Evolutionary conservation across 37 sponge, comb jelly and placozoan genomes (phyloP), one percentile per base, ranked within the genome.

Genomic region (Dysidea cf. avara): DNA sequence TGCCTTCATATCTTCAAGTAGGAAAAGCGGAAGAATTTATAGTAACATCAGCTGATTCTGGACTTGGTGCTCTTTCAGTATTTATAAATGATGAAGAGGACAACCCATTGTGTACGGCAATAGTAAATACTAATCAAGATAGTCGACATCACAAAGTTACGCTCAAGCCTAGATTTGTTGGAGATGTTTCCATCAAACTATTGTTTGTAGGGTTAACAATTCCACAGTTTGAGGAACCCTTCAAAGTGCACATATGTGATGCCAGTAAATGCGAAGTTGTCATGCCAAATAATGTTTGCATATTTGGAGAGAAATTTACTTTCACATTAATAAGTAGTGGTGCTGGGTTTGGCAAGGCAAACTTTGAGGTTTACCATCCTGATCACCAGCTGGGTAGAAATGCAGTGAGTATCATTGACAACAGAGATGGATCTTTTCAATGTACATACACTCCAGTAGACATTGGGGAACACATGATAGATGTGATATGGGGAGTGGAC

Each of bases 41-140:
- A 4, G 71, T 86, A 24, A 91, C 86, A 48, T 75, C 87, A 7
- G 53, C 56, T 56, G 83, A 75, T 14, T 83, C 87, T 36, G 92
- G 92, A 1, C 70, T 59, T 12, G 92, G 92, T 22, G 56, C 78
- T 17, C 53, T 91, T 59, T 22, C 62, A 16, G 80, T 73, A 7
- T 28, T 54, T n/a, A 32, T 91, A 1, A 59, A 74, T 33, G 58
- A 61, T 14, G 35, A 47, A 7, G 34, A 72, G 13, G 64, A 78
- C 29, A 43, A 30, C 20, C 14, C 60, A 26, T 48, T 61, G 0
- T n/a, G n/a, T n/a, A 67, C 79, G 14, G 70, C 61, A 12, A 70
- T 35, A 35, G 50, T 57, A 21, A 49, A 74, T 0, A 34, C 49
- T 12, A 51, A 66, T 18, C 67, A 67, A 35, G 79, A 74, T 1